Evolutionary conservation across 2,888 invertebrate genomes (phyloP).

Genomic region (Apamea monoglypha): DNA sequence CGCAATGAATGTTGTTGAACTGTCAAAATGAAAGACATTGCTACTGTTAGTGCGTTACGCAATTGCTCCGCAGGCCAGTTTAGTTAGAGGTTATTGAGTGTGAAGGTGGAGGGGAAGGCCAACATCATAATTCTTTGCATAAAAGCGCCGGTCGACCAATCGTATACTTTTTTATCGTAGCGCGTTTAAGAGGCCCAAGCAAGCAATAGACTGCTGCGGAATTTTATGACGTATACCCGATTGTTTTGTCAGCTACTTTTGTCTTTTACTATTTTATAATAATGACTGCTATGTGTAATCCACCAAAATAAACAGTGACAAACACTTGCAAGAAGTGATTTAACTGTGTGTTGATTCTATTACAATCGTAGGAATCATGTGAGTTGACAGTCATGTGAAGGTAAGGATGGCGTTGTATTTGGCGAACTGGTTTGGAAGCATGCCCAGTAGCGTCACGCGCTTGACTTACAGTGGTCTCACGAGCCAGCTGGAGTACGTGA

Average conservation of each 20-base stretch:
- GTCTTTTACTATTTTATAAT: background rate
- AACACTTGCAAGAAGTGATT: constrained; percentile 30
- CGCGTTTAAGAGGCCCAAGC: background rate
- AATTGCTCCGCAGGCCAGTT: background rate
- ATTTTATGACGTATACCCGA: background rate
- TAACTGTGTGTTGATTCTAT: constrained; percentile 48
- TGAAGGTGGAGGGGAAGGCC: background rate
- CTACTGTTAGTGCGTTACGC: background rate
- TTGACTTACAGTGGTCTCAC: constrained; percentile 34
- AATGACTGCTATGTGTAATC: background rate
- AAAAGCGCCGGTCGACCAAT: background rate
- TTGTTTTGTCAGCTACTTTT: constrained; percentile 1
- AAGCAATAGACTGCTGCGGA: background rate
- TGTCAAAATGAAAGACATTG: background rate
- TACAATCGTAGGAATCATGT: constrained; percentile 69
- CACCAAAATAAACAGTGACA: constrained; percentile 40
- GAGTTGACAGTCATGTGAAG: constrained; percentile 72
- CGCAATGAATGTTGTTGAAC: background rate
- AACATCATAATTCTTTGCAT: background rate
- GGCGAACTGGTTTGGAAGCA: constrained; percentile 73
- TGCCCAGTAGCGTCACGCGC: constrained; percentile 74
- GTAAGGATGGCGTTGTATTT: constrained; percentile 68
- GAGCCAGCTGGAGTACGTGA: constrained; percentile 44
- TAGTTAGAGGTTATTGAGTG: background rate
- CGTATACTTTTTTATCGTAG: background rate